phyloP scores from a whole-genome alignment of 2,888 invertebrate genomes.

The Lampropteryx suffumata region DNA sequence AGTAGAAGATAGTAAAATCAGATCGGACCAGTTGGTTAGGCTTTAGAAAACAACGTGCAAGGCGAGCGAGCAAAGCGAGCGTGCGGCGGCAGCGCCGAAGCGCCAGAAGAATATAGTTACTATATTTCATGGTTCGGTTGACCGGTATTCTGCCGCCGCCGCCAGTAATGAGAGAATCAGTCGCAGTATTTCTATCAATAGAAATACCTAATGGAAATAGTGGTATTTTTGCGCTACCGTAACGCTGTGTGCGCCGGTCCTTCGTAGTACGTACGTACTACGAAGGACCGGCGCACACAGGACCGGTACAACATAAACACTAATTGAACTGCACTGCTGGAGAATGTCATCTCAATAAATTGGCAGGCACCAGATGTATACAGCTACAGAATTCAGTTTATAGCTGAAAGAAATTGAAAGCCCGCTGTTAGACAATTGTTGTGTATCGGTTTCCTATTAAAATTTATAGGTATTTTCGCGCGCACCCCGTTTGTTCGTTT shows the following conservation, averaged over 20 bases:
- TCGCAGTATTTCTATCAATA: no score
- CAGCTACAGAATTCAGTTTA: conserved; percentile 64
- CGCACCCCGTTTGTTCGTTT: conserved; percentile 11
- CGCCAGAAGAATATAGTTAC: no score
- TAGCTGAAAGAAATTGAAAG: conserved; percentile 73
- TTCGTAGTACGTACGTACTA: no score
- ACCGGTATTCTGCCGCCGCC: no score
- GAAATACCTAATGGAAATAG: no score
- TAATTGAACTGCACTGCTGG: conserved; percentile 70
- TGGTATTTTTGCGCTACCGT: neutral
- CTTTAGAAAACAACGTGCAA: no score
- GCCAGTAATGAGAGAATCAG: no score
- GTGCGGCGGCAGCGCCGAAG: no score
- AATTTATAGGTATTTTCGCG: conserved; percentile 42
- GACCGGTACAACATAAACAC: conserved; percentile 62
- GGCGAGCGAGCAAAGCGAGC: no score
- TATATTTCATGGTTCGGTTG: no score
- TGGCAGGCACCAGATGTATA: conserved; percentile 15
- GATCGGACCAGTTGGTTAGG: no score
- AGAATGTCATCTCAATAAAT: conserved; percentile 71
- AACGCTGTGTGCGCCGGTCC: neutral
- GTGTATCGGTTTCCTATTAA: conserved; percentile 74
- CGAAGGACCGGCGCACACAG: neutral
- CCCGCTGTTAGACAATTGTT: conserved; percentile 60
- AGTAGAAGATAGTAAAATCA: no score